Conservation (phyloP, 2,797 vertebrate species). For the Buphagus erythrorhynchus region DNA sequence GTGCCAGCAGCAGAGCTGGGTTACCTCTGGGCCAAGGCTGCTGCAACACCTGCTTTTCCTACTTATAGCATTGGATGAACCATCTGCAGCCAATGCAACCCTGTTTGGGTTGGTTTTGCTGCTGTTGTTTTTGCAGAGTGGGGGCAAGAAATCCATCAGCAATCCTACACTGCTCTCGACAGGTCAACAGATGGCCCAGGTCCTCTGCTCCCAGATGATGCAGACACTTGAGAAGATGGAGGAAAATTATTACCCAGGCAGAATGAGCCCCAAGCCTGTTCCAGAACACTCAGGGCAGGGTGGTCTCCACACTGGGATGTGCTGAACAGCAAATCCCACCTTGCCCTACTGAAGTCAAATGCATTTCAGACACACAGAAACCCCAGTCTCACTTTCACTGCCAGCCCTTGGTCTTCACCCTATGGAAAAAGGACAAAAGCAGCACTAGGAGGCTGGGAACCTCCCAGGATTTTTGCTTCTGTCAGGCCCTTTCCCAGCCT, state of each 20-base stretch:
- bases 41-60: conserved; percentile 68
- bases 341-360: neutral
- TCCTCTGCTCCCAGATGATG: neutral
- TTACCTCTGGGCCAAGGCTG: conserved; percentile 66
- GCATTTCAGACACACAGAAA: neutral
- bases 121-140: neutral
- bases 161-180: conserved; percentile 1
- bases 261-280: neutral
- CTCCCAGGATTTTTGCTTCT: neutral
- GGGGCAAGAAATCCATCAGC: conserved; percentile 60
- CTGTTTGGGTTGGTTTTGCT: conserved; percentile 13
- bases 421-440: neutral
- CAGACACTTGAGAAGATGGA: neutral
- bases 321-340: neutral
- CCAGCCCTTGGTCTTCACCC: neutral
- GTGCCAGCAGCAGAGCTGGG: conserved; percentile 60
- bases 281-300: neutral
- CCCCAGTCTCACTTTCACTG: neutral
- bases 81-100: conserved; percentile 58
- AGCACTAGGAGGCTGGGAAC: neutral
- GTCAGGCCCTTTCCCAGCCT: neutral
- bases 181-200: conserved; percentile 48
- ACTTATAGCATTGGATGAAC: neutral
- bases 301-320: neutral
- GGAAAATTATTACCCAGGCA: neutral